Percentiles rank a stretch among this genome's conserved stretches.
Evolutionary conservation across 2,797 vertebrate genomes (phyloP).

Genomic region (Danionella dracula): DNA sequence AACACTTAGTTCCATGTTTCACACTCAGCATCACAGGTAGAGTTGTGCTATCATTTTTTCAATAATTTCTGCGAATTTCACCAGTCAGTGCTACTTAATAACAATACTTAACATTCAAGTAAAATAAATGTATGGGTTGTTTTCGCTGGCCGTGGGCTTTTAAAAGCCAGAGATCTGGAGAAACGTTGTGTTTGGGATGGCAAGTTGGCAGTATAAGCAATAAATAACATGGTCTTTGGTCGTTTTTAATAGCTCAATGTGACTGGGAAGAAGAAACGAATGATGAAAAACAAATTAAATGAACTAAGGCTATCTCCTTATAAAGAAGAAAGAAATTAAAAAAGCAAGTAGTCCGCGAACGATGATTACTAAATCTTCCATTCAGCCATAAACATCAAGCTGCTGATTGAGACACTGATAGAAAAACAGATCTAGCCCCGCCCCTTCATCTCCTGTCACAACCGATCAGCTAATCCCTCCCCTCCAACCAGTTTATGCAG

Average conservation of each 20-base stretch:
- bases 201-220: constrained; percentile 71
- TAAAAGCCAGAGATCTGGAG: constrained; percentile 42
- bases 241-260: constrained; percentile 52
- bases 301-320: constrained; percentile 36
- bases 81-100: background rate
- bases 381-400: background rate
- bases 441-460: constrained; percentile 9
- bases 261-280: background rate
- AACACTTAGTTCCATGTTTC: constrained; percentile 52
- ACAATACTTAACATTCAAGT: constrained; percentile 9
- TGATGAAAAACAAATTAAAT: constrained; percentile 17
- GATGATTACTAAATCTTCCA: too few relatives aligned
- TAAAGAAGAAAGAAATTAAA: constrained; percentile 17
- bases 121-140: constrained; percentile 8
- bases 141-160: constrained; percentile 24
- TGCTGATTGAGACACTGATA: background rate
- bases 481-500: constrained; percentile 49
- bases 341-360: background rate
- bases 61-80: background rate
- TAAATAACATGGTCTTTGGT: constrained; percentile 69
- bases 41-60: constrained; percentile 72
- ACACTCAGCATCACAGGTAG: constrained; percentile 61
- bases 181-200: constrained; percentile 67
- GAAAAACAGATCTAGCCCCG: background rate
- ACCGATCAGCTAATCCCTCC: constrained; percentile 45